Percentiles rank a stretch among this genome's conserved stretches.
Evolutionary conservation across 2,797 vertebrate genomes (phyloP).

Genomic region (Notolepis coatsorum): DNA sequence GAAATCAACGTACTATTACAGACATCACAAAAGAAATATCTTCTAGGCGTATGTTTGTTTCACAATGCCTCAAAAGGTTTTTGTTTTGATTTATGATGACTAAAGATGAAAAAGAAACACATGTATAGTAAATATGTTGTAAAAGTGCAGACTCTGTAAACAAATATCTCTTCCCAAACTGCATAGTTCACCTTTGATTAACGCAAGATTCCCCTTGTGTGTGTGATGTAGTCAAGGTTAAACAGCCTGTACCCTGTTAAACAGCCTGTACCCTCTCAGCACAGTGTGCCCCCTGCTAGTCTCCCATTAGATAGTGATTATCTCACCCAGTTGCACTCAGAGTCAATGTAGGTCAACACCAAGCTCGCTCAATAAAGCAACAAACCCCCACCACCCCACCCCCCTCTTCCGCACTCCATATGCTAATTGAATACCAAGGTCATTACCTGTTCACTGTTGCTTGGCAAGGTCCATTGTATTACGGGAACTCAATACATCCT

Average conservation of each 20-base stretch:
- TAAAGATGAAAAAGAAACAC: too few relatives aligned
- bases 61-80: too few relatives aligned
- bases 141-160: too few relatives aligned
- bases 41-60: too few relatives aligned
- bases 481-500: constrained; percentile 9
- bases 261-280: constrained; percentile 49
- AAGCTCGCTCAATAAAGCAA: constrained; percentile 7
- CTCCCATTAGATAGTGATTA: constrained; percentile 59
- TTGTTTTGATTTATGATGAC: too few relatives aligned
- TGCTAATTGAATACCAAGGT: constrained; percentile 25
- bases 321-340: constrained; percentile 51
- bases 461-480: constrained; percentile 10
- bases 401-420: constrained; percentile 19
- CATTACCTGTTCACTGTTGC: constrained; percentile 50
- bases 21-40: too few relatives aligned
- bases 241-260: constrained; percentile 50
- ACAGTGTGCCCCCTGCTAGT: constrained; percentile 50
- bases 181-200: too few relatives aligned
- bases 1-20: too few relatives aligned
- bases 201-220: constrained; percentile 5
- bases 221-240: constrained; percentile 21
- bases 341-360: constrained; percentile 67
- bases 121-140: too few relatives aligned
- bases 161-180: too few relatives aligned
- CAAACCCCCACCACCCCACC: too few relatives aligned